Conservation (phyloP, 2,797 vertebrate species). For the Falco biarmicus region DNA sequence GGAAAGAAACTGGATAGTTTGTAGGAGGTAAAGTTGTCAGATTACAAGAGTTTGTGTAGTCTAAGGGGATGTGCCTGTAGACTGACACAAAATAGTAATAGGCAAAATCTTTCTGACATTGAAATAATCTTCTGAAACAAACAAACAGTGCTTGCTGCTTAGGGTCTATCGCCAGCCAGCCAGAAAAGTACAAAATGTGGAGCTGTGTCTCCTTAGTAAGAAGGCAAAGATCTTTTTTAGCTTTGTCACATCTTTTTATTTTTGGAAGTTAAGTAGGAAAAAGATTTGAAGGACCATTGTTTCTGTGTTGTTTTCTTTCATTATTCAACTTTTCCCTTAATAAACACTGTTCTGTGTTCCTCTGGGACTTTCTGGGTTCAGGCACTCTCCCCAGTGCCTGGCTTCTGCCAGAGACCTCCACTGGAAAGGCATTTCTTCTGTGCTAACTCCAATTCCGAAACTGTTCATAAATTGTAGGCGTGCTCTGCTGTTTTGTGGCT, state of each 20-base stretch:
- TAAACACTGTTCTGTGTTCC: neutral
- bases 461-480: neutral
- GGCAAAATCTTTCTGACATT: neutral
- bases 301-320: slow-evolving; percentile 4
- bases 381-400: slow-evolving; percentile 33
- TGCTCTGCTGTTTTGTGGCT: neutral
- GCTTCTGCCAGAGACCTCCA: slow-evolving; percentile 31
- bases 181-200: neutral
- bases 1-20: neutral
- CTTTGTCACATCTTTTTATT: slow-evolving; percentile 8
- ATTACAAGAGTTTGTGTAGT: neutral
- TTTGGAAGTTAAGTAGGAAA: slow-evolving; percentile 40
- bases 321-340: slow-evolving; percentile 36
- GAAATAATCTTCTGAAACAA: neutral
- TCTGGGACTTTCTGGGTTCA: neutral
- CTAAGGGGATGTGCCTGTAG: neutral
- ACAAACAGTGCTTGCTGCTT: slow-evolving; percentile 3
- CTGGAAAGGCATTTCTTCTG: slow-evolving; percentile 9
- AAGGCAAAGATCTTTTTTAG: neutral
- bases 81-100: slow-evolving; percentile 12
- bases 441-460: neutral
- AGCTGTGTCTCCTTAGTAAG: neutral
- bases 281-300: slow-evolving; percentile 36
- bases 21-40: neutral
- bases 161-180: neutral